Evolutionary conservation across 2,888 invertebrate species (phyloP), one percentile per base, ranked within the genome.

Genomic region (Heteromurus nitidus): DNA sequence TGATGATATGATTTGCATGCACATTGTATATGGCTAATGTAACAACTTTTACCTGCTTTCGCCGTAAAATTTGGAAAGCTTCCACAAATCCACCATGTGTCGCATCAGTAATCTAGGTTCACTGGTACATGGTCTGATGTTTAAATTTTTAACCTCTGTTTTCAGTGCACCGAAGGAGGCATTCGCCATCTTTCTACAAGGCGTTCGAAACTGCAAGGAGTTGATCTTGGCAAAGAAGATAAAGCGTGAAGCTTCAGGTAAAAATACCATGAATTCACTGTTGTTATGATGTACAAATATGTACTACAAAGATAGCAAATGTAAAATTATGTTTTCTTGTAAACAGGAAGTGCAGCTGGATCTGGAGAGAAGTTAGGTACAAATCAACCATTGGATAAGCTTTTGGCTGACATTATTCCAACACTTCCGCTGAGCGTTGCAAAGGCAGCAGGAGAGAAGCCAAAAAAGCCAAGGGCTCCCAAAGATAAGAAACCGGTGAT

Each of bases 161-260:
- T 62, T 20, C 50, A 86, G 86, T 50, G 82, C 85, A 31, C 85
- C 83, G 22, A 69, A 67, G 20, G 81, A 81, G 20, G 85, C 85
- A 7, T 86, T 86, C 50, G 77, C 75, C 3, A 60, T 84, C 16
- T 85, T 86, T 73, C 70, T 86, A 3, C 83, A 85, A 72, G 86
- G 86, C 1, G 69, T 86, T 22, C 80, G 84, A 16, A 85, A 86
- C 53, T 85, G 86, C 70, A 75, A 86, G 60, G 83, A 84, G 18
- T 50, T 77, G n/a, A 76, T 85, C 16, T 81, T 86, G 69, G 86
- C 86, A 2, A 84, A 84, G 60, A 82, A 80, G 22, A 79, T 86
- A 20, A 86, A 86, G 69, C 74, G 77, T 26, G 84, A 85, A 58
- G 85, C 84, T 30, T 65, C 82, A 30, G 86, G 85, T 82, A 85